A percentile compares a stretch with the other conserved stretches of the same genome.
Evolutionary conservation across 2,888 invertebrate genomes (phyloP).

Genomic region (Caenorhabditis uteleia): DNA sequence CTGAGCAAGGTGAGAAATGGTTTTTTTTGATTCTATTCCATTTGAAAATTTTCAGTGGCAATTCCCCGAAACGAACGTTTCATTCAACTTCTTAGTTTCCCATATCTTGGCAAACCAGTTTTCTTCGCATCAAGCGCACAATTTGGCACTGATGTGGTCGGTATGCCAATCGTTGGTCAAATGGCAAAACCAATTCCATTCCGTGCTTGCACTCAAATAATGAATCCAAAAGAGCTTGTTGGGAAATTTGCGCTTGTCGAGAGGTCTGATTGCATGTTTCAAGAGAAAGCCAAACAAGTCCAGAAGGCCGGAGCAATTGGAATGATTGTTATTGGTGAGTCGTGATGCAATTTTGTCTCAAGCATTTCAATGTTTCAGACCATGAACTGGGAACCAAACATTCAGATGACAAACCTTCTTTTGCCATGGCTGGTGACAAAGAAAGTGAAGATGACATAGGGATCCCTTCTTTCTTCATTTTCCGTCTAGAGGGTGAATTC

Average conservation of each 20-base stretch:
- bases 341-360: no score
- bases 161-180: conserved; percentile 71
- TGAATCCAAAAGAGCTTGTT: conserved; percentile 75
- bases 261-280: conserved; percentile 92
- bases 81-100: conserved; percentile 73
- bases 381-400: conserved; percentile 80
- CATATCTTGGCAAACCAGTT: conserved; percentile 72
- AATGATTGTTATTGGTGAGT: conserved; percentile 79
- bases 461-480: conserved; percentile 62
- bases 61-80: conserved; percentile 72
- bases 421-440: conserved; percentile 96
- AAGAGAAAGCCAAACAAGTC: conserved; percentile 76
- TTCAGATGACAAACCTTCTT: conserved; percentile 81
- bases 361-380: conserved; percentile 65
- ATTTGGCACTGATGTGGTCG: conserved; percentile 69
- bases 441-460: conserved; percentile 72
- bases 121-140: conserved; percentile 72
- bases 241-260: conserved; percentile 85
- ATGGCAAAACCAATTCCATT: conserved; percentile 78
- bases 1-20: conserved; percentile 25
- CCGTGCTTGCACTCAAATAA: conserved; percentile 75
- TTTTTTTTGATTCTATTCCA: no score
- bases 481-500: conserved; percentile 39
- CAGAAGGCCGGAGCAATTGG: conserved; percentile 84
- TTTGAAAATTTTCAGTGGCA: no score